Evolutionary conservation across 2,888 invertebrate species (phyloP).

Genomic region (Ochropacha duplaris): DNA sequence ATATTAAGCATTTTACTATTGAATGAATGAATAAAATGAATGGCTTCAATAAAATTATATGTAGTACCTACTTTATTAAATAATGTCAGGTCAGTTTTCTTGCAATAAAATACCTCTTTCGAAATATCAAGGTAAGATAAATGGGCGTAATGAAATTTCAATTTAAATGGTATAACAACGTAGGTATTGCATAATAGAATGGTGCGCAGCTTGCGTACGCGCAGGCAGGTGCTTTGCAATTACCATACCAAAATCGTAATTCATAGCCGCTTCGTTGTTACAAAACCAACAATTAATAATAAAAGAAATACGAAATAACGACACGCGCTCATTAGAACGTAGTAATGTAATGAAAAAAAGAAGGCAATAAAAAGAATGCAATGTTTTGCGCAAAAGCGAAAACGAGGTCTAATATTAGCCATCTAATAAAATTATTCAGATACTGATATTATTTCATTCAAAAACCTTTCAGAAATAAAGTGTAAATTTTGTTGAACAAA

Average conservation of each 20-base stretch:
- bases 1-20: too few species aligned
- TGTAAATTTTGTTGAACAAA: not conserved
- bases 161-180: not conserved
- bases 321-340: slow-evolving; percentile 19
- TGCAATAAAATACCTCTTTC: not conserved
- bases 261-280: slow-evolving; percentile 16
- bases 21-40: too few species aligned
- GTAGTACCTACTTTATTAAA: not conserved
- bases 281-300: slow-evolving; percentile 29
- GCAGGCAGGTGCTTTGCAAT: slow-evolving; percentile 30
- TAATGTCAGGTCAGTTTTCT: not conserved
- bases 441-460: not conserved
- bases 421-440: not conserved
- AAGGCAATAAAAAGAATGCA: slow-evolving; percentile 17
- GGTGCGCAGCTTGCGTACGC: slow-evolving; percentile 24
- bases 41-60: not conserved
- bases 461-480: not conserved
- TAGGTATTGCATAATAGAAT: slow-evolving; percentile 18
- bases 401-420: slow-evolving; percentile 8
- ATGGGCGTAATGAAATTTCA: not conserved
- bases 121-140: not conserved
- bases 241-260: slow-evolving; percentile 35
- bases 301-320: slow-evolving; percentile 26
- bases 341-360: slow-evolving; percentile 20
- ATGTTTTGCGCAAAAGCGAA: slow-evolving; percentile 25